Percentiles rank a stretch among this genome's conserved stretches.
Conservation (phyloP, 2,797 vertebrate species). For the Melanotaenia pygmaea region DNA sequence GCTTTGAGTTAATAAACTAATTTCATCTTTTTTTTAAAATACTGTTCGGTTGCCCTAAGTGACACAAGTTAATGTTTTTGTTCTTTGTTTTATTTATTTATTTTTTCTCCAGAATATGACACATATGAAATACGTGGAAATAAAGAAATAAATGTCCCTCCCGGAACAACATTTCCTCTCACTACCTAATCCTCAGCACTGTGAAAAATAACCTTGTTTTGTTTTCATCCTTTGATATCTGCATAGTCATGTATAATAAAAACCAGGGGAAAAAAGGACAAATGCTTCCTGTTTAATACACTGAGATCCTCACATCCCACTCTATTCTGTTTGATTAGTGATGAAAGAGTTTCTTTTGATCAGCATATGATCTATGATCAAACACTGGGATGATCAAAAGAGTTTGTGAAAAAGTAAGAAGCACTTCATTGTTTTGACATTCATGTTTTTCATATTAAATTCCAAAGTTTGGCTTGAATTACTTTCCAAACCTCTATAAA, state of each 20-base stretch:
- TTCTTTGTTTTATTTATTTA: no score
- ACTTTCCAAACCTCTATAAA: background rate
- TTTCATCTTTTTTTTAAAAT: background rate
- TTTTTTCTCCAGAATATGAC: background rate
- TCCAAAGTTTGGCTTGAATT: slow-evolving; percentile 8
- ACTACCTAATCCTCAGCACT: background rate
- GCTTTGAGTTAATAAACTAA: background rate
- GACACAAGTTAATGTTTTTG: background rate
- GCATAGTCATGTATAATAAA: background rate
- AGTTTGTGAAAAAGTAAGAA: slow-evolving; percentile 6
- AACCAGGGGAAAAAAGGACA: background rate
- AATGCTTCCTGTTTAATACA: slow-evolving; percentile 29
- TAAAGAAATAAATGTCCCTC: background rate
- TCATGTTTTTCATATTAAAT: slow-evolving; percentile 20
- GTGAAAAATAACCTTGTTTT: background rate
- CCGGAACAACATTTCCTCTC: background rate
- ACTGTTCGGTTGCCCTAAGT: background rate
- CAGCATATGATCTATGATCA: slow-evolving; percentile 58
- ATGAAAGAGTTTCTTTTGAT: slow-evolving; percentile 66
- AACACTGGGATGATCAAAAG: slow-evolving; percentile 63
- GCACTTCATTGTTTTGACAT: slow-evolving; percentile 10
- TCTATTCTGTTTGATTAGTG: slow-evolving; percentile 59
- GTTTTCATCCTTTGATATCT: background rate
- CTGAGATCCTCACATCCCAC: slow-evolving; percentile 45
- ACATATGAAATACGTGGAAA: background rate